Evolutionary conservation across 2,113 vertebrate genomes (phyloP).

Genomic region (Dicrurus megarhynchus): DNA sequence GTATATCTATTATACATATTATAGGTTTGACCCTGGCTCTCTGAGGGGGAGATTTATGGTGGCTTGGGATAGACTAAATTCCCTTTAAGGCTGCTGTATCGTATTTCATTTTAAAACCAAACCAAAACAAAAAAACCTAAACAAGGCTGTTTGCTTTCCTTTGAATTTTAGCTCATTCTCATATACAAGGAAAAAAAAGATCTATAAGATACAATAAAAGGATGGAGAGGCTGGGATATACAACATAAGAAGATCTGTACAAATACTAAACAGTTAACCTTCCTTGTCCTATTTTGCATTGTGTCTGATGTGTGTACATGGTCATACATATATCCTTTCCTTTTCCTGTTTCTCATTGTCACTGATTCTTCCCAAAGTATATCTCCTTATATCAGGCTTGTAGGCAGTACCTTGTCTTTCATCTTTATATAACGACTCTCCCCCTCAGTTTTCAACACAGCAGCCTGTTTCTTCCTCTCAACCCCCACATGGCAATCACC

Average conservation of each 20-base stretch:
- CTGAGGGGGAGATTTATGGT: neutral
- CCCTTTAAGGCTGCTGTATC: neutral
- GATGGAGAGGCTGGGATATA: neutral
- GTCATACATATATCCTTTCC: neutral
- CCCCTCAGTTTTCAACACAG: conserved; percentile 7
- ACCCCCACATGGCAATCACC: neutral
- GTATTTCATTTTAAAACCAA: neutral
- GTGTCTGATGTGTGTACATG: neutral
- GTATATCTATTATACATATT: neutral
- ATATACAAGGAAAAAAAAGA: neutral
- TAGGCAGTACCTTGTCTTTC: neutral
- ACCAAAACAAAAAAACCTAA: neutral
- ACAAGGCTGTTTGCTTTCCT: neutral
- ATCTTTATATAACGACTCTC: conserved; percentile 24
- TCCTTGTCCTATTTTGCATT: neutral
- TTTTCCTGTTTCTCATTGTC: conserved; percentile 22
- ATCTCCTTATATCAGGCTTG: neutral
- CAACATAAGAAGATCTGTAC: neutral
- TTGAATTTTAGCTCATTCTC: neutral
- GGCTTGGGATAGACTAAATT: neutral
- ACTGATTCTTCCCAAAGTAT: neutral
- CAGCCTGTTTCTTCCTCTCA: conserved; percentile 9
- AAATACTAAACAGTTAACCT: neutral
- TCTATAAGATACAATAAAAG: neutral
- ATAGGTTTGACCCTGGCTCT: neutral